Evolutionary conservation across 2,797 vertebrate genomes (phyloP), one percentile per base, ranked within the genome.

Genomic region (Micrastur ruficollis): DNA sequence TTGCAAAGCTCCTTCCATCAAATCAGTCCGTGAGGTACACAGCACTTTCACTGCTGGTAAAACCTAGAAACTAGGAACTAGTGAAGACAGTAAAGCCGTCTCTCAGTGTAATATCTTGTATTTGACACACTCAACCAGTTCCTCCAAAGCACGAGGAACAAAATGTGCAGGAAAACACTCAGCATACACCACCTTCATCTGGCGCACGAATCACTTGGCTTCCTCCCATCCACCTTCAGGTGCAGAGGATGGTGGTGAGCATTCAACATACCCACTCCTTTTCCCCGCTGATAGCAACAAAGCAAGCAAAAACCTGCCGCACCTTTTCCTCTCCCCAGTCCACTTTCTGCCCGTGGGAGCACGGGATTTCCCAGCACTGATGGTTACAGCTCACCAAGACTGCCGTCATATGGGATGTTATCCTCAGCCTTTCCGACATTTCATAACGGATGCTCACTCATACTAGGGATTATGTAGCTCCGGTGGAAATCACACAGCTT

Each of bases 1-100:
- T 95, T 87, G 84, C 91, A 86, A 98, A 96, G 93, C 93, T 97
- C 84, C 44, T 91, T 74, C 92, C 76, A 90, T 89, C 95, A 96
- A 96, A 95, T 98, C 89, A 97, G 85, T 62, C 74, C 93, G 92
- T 32, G 16, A 84, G 36, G 36, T n/a, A 52, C 32, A 8, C 38
- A 42, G 81, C 17, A 3, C 36, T 68, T 76, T 84, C 66, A 53
- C 66, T 91, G 66, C 65, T 73, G 12, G 66, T 65, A 63, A 93
- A 95, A 89, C 49, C 70, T 53, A 25, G 20, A 80, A 80, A 63
- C 66, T 31, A 86, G 85, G 68, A 96, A 86, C 84, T 96, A 68
- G 84, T 88, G 89, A 91, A 81, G 34, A 75, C 84, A 94, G 81
- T 32, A 90, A 97, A 92, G 71, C 66, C 49, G 63, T 36, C 47